These are phyloP conservation scores for Drosophila prostipennis DNA, from an alignment of 2,888 invertebrate species.

Conservation along the genomic window DNA sequence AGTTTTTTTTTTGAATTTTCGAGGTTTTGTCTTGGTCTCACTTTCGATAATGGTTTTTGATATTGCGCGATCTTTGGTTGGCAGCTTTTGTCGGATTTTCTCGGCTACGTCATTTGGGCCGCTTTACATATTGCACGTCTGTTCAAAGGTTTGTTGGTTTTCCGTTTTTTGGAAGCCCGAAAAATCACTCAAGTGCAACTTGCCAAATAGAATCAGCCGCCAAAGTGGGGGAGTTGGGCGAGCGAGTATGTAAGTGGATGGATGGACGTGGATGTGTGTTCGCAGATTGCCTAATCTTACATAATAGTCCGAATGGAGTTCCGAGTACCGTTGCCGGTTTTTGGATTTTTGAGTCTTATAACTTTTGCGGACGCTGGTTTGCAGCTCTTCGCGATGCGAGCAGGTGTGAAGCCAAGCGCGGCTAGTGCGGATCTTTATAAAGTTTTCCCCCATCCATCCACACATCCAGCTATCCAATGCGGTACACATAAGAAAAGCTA, in stretches of 20 bases:
- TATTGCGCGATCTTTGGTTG: slow-evolving; percentile 70
- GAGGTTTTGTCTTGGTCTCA: slow-evolving; percentile 42
- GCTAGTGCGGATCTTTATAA: slow-evolving; percentile 79
- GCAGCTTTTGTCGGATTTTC: slow-evolving; percentile 48
- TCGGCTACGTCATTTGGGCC: slow-evolving; percentile 75
- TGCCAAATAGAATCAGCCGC: slow-evolving; percentile 72
- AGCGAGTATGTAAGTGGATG: slow-evolving; percentile 25
- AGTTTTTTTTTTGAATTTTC: slow-evolving; percentile 4
- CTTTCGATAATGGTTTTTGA: slow-evolving; percentile 57
- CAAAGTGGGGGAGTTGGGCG: slow-evolving; percentile 29
- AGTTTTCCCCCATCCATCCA: slow-evolving; percentile 60
- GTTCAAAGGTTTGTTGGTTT: slow-evolving; percentile 53
- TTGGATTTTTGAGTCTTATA: slow-evolving; percentile 19
- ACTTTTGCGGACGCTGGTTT: slow-evolving; percentile 54
- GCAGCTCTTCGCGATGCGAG: slow-evolving; percentile 69
- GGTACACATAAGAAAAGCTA: slow-evolving; percentile 8
- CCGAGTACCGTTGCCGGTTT: slow-evolving; percentile 44
- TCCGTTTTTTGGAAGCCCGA: slow-evolving; percentile 64
- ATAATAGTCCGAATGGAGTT: slow-evolving; percentile 64
- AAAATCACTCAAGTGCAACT: slow-evolving; percentile 83
- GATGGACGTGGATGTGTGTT: slow-evolving; percentile 19
- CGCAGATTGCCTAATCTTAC: slow-evolving; percentile 68
- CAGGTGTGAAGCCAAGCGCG: slow-evolving; percentile 83
- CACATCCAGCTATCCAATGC: slow-evolving; percentile 24
- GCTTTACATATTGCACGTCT: slow-evolving; percentile 68